These are phyloP conservation scores for Tor tambroides DNA, from an alignment of 2,113 vertebrate genomes.

Conservation along the genomic window DNA sequence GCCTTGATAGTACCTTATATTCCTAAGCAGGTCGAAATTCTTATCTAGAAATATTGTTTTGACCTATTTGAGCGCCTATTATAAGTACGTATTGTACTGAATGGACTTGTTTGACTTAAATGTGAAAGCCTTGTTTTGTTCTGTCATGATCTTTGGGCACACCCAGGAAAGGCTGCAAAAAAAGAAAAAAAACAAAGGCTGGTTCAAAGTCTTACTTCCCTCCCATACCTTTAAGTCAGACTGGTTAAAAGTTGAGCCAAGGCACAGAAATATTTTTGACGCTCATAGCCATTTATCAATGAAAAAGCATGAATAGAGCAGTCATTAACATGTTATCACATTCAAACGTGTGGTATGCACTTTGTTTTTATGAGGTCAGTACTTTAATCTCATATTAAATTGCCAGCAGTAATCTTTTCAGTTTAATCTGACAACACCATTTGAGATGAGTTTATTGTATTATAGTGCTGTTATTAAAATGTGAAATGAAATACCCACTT, in stretches of 20 bases:
- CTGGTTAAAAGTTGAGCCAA: slow-evolving; percentile 1
- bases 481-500: neutral
- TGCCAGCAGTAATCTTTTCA: neutral
- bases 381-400: slow-evolving; percentile 31
- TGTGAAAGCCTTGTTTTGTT: neutral
- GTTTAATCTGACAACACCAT: neutral
- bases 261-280: neutral
- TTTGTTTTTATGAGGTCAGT: neutral
- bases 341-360: neutral
- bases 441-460: slow-evolving; percentile 6
- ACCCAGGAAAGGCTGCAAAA: neutral
- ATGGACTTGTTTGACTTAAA: neutral
- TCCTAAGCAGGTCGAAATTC: neutral
- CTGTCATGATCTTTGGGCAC: neutral
- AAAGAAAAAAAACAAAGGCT: neutral
- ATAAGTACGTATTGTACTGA: neutral
- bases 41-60: slow-evolving; percentile 2
- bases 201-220: slow-evolving; percentile 2
- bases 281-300: neutral
- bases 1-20: neutral
- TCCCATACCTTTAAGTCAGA: neutral
- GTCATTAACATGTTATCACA: neutral
- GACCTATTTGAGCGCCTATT: neutral
- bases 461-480: neutral
- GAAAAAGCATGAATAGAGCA: neutral